Evolutionary conservation across 2,888 invertebrate species (phyloP).

Genomic region (Timandra comae): DNA sequence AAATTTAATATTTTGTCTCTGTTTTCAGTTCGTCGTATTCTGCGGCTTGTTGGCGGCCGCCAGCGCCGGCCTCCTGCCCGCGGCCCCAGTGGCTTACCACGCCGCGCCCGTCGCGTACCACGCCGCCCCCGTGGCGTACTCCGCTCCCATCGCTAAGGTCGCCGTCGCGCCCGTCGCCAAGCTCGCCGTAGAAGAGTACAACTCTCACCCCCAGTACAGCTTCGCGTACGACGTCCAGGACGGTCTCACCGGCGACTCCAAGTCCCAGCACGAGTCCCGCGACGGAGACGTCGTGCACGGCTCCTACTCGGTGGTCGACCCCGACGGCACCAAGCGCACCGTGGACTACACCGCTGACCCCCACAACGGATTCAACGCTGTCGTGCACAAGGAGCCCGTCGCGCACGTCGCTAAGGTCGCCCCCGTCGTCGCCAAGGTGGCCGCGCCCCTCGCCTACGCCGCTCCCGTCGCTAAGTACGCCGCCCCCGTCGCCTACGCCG

Average conservation of each 20-base stretch:
- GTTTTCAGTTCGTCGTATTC: constrained; percentile 26
- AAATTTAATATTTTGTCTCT: not conserved
- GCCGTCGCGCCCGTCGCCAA: constrained; percentile 36
- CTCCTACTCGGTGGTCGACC: constrained; percentile 73
- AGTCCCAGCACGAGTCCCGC: constrained; percentile 63
- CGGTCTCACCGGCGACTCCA: constrained; percentile 66
- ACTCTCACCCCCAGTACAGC: constrained; percentile 57
- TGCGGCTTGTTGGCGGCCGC: constrained; percentile 25
- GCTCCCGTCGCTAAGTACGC: constrained; percentile 12
- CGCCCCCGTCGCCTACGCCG: constrained; percentile 31
- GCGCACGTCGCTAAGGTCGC: constrained; percentile 36
- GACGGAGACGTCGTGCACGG: constrained; percentile 68
- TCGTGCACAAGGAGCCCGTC: constrained; percentile 65
- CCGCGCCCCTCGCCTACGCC: constrained; percentile 37
- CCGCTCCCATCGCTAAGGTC: constrained; percentile 29
- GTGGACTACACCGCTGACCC: constrained; percentile 71
- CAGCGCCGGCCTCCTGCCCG: constrained; percentile 25
- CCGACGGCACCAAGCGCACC: constrained; percentile 74
- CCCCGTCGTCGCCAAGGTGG: constrained; percentile 28
- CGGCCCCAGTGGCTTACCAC: constrained; percentile 38
- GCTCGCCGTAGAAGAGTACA: constrained; percentile 45
- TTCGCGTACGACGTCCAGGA: constrained; percentile 77
- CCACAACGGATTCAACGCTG: constrained; percentile 75
- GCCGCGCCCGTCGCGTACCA: constrained; percentile 31
- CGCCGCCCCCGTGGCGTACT: constrained; percentile 34